Evolutionary conservation across 2,797 vertebrate genomes (phyloP), one percentile per base, ranked within the genome.

Genomic region (Loriculus beryllinus): DNA sequence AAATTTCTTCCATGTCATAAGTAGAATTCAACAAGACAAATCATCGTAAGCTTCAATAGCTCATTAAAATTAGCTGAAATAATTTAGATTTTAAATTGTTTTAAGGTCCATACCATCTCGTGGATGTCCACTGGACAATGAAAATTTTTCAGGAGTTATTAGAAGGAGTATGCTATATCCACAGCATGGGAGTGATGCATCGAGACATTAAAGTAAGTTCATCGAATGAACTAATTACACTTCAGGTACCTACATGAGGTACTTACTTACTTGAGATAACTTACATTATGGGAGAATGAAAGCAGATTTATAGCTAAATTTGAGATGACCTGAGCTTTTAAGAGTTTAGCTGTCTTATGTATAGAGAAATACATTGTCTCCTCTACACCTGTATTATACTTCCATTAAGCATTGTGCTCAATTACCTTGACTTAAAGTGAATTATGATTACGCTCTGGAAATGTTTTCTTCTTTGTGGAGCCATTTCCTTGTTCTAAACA

Each of bases 91-190:
- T 57, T n/a, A 9, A 69, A 82, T 78, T 94, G 54, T 35, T 82
- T 88, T 71, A 78, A 99, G 99, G 97, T 97, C 98, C 97, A 12
- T 99, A 98, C 81, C 94, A 93, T n/a, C 96, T 98, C 28, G 97
- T 99, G 84, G 97, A 99, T 92, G 92, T 93, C n/a, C 37, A 68
- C 88, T 97, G 98, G 93, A 97, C 98, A 45, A 97, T 98, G 82
- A 97, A 96, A 77, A 98, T 99, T 96, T 98, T 99, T 91, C 98
- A 96, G 70, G 98, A 98, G 90, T 96, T 99, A 43, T 94, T 99
- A 63, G 98, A 99, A 98, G 99, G 99, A n/a, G 98, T 99, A 25
- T 98, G 98, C 68, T 99, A 99, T 92, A 99, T 99, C 96, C 99
- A 99, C 96, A 99, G 98, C 68, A 98, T 97, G 96, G 99, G 99